phyloP scores from a whole-genome alignment of 2,797 vertebrate species.

The Eospalax fontanierii region DNA sequence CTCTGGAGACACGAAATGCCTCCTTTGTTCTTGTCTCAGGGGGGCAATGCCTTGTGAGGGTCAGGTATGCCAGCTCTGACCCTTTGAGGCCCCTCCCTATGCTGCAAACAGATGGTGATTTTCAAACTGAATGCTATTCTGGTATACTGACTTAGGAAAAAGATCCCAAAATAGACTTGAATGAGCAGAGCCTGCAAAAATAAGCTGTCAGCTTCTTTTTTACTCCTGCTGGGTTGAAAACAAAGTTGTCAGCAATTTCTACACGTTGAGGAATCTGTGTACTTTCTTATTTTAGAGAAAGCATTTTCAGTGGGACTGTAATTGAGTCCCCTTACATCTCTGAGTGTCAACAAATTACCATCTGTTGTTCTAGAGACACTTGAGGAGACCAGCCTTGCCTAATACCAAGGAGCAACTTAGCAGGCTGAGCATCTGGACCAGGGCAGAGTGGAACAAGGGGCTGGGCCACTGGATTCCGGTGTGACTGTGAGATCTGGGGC shows the following conservation, averaged over 20 bases:
- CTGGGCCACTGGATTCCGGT: background rate
- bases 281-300: slow-evolving; percentile 81
- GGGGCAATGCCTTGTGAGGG: background rate
- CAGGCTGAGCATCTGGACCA: background rate
- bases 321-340: slow-evolving; percentile 85
- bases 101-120: slow-evolving; percentile 89
- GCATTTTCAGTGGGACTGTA: slow-evolving; percentile 84
- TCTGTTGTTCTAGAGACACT: slow-evolving; percentile 85
- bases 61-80: slow-evolving; percentile 70
- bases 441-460: background rate
- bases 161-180: slow-evolving; percentile 89
- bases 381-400: slow-evolving; percentile 78
- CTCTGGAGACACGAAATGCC: background rate
- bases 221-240: slow-evolving; percentile 87
- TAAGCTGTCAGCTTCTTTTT: slow-evolving; percentile 88
- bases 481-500: background rate
- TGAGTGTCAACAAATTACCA: slow-evolving; percentile 87
- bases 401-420: slow-evolving; percentile 71
- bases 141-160: slow-evolving; percentile 82
- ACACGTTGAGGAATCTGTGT: slow-evolving; percentile 86
- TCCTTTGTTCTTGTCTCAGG: slow-evolving; percentile 22
- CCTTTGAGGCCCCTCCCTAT: slow-evolving; percentile 76
- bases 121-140: slow-evolving; percentile 89
- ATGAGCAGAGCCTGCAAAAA: slow-evolving; percentile 89
- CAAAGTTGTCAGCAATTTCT: slow-evolving; percentile 91